A percentile compares a stretch with the other conserved stretches of the same genome.
Evolutionary conservation across 2,113 vertebrate genomes (phyloP).

Genomic region (Sialia sialis): DNA sequence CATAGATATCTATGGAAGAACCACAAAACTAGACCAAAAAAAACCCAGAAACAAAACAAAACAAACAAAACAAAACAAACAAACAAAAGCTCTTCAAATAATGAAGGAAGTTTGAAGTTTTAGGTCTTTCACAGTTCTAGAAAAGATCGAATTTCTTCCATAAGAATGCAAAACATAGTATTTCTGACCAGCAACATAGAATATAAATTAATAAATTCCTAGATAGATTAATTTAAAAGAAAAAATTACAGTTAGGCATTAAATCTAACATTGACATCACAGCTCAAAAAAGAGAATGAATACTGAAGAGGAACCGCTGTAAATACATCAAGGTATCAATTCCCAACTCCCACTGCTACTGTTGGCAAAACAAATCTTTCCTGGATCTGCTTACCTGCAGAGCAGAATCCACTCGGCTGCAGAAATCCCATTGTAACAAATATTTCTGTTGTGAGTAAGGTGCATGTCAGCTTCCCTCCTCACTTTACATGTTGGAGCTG

Average conservation of each 20-base stretch:
- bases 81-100: rapidly evolving
- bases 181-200: background rate
- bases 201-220: background rate
- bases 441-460: background rate
- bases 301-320: background rate
- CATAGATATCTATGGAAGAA: background rate
- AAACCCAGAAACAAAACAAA: too few relatives aligned
- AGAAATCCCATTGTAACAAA: background rate
- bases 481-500: rapidly evolving
- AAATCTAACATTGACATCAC: background rate
- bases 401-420: background rate
- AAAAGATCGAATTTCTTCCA: background rate
- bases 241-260: background rate
- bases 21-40: background rate
- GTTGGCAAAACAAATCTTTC: background rate
- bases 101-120: background rate
- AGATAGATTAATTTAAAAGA: too few relatives aligned
- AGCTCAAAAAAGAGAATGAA: background rate
- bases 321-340: background rate
- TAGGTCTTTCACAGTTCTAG: background rate
- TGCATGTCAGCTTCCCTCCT: background rate
- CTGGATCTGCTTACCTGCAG: background rate
- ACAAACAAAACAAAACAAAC: too few relatives aligned
- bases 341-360: background rate
- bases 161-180: background rate